Evolutionary conservation across 2,888 invertebrate genomes (phyloP).

Genomic region (Watsonalla cultraria): DNA sequence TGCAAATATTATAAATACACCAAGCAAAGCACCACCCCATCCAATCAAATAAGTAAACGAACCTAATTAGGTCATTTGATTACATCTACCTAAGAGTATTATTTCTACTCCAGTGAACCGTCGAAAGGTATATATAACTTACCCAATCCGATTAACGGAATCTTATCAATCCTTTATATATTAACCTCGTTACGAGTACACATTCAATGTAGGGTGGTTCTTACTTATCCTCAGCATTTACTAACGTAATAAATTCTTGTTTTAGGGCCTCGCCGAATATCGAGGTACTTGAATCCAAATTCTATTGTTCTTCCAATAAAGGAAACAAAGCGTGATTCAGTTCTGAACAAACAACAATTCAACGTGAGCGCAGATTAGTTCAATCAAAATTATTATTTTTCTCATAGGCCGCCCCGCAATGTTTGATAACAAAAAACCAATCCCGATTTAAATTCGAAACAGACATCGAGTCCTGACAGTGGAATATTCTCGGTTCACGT

Average conservation of each 20-base stretch:
- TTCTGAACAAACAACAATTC: neutral
- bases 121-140: neutral
- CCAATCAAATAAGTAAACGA: neutral
- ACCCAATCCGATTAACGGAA: neutral
- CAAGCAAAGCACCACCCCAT: neutral
- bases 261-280: neutral
- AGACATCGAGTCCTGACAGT: conserved; percentile 2
- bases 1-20: neutral
- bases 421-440: conserved; percentile 1
- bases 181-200: neutral
- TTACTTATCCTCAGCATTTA: conserved; percentile 1
- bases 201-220: neutral
- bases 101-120: neutral
- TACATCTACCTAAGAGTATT: neutral
- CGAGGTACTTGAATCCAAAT: neutral
- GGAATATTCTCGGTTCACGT: conserved; percentile 8
- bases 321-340: conserved; percentile 1
- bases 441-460: conserved; percentile 1
- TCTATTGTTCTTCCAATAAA: conserved; percentile 2
- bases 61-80: neutral
- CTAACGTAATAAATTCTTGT: conserved; percentile 2
- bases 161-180: neutral
- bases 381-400: neutral
- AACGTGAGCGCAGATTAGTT: neutral
- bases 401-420: neutral